Evolutionary conservation across 2,113 vertebrate species (phyloP), one percentile per base, ranked within the genome.

Genomic region (Oceanodroma tethys): DNA sequence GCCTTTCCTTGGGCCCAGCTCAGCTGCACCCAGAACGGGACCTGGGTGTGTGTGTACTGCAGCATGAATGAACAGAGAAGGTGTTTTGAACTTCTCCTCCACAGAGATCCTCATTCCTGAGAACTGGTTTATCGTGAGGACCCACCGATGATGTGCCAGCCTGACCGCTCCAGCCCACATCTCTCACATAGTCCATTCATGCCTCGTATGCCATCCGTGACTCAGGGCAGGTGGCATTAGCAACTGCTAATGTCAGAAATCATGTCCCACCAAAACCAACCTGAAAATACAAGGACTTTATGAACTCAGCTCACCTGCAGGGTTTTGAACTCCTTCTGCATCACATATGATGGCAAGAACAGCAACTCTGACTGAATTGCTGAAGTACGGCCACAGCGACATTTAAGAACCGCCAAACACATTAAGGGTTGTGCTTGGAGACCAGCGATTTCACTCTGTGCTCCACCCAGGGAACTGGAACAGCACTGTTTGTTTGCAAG

Each of bases 381-480:
- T 68, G 67, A 75, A 86, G 58, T 11, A 16, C 13, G 9, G 85
- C 53, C 72, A 73, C 7, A 4, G 76, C 74, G 86, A 91, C 86
- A 84, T 93, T 93, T 96, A 47, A 84, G 79, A 91, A 75, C 9
- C 0, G 0, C 79, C 93, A 81, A 83, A 70, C 66, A 65, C 88
- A 86, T 85, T 90, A 90, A 93, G 60, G 62, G 84, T 70, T 66
- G 92, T 23, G 21, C 81, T 72, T 89, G 80, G 81, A 94, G 81
- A 82, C 47, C 17, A 20, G 81, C 62, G 22, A 38, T 75, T 85
- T 92, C 34, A 29, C 79, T 75, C 59, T 10, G 36, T 4, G 6
- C 89, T 92, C 84, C 89, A 92, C 95, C 97, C 92, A 96, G 95
- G 89, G 70, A 96, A 94, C 63, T 86, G 93, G 91, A 96, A 95